phyloP scores from a whole-genome alignment of 2,888 invertebrate species.

The Spilarctia lutea region DNA sequence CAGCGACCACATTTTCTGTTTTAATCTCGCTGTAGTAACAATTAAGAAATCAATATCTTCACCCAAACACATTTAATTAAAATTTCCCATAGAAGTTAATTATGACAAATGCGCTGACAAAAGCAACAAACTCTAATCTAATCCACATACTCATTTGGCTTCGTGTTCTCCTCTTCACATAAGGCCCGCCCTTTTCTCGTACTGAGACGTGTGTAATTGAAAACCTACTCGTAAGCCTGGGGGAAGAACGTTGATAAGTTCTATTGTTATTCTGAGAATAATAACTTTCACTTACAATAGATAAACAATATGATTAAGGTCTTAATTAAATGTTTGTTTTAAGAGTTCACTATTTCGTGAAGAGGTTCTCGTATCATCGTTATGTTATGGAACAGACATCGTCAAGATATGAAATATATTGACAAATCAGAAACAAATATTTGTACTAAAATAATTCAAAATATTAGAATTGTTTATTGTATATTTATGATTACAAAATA shows the following conservation, averaged over 20 bases:
- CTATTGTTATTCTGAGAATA: slow-evolving; percentile 47
- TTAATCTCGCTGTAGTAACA: neutral
- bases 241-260: slow-evolving; percentile 37
- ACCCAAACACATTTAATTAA: slow-evolving; percentile 14
- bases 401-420: too few species aligned
- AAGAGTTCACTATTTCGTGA: neutral
- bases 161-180: slow-evolving; percentile 44
- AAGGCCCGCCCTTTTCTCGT: slow-evolving; percentile 69
- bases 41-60: neutral
- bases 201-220: slow-evolving; percentile 62
- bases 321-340: neutral
- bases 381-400: neutral
- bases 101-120: slow-evolving; percentile 39
- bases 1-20: neutral
- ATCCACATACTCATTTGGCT: slow-evolving; percentile 43
- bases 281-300: slow-evolving; percentile 16
- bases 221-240: slow-evolving; percentile 56
- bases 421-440: neutral
- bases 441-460: neutral
- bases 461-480: neutral
- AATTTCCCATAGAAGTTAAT: slow-evolving; percentile 20
- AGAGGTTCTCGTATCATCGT: neutral
- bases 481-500: neutral
- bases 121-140: slow-evolving; percentile 41
- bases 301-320: neutral